Evolutionary conservation across 2,113 vertebrate genomes (phyloP).

Genomic region (Eurystomus gularis): DNA sequence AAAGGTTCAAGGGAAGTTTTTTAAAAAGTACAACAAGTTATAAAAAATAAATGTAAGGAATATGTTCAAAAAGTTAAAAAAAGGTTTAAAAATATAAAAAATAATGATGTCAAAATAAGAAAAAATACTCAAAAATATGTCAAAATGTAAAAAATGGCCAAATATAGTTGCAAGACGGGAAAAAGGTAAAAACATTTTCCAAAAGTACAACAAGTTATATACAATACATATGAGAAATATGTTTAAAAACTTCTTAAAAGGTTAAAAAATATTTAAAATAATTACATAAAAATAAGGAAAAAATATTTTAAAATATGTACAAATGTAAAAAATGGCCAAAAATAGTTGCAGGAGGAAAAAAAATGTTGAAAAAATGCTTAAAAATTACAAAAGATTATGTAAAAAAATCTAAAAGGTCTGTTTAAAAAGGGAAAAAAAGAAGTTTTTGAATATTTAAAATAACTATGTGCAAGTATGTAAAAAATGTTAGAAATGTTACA

Average conservation of each 20-base stretch:
- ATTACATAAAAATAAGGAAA: too few species aligned
- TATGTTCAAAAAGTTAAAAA: neutral
- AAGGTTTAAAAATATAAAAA: neutral
- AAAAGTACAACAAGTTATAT: too few species aligned
- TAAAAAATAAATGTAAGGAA: neutral
- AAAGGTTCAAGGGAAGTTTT: too few species aligned
- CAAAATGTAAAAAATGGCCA: too few species aligned
- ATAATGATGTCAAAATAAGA: neutral
- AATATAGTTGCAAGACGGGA: too few species aligned
- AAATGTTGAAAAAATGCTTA: neutral
- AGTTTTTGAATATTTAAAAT: neutral
- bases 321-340: neutral
- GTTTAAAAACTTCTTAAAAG: neutral
- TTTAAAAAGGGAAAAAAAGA: neutral
- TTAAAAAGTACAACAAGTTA: neutral
- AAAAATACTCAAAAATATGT: neutral
- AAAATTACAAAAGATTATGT: neutral
- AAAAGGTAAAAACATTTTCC: too few species aligned
- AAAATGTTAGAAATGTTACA: neutral
- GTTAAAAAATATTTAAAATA: too few species aligned
- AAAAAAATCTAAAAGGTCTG: fast-evolving
- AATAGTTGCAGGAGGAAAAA: neutral
- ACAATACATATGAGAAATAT: too few species aligned
- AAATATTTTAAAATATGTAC: neutral
- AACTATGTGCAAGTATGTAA: neutral